Evolutionary conservation across 2,797 vertebrate species (phyloP).

Genomic region (Periparus ater): DNA sequence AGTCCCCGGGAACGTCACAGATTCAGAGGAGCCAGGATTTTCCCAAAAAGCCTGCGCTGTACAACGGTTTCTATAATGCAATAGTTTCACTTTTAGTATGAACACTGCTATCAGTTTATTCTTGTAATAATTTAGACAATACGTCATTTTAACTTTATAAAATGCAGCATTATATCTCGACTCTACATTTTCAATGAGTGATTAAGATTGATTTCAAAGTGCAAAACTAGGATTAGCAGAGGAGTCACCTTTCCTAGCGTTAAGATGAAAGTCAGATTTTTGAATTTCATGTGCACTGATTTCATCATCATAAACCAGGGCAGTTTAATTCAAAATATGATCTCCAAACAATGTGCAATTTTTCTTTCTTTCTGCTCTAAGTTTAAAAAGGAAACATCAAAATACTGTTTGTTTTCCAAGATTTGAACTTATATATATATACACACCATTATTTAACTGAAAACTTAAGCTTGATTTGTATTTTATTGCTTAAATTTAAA

Average conservation of each 20-base stretch:
- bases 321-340: conserved; percentile 59
- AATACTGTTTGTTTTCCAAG: conserved; percentile 59
- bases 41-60: not conserved
- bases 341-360: conserved; percentile 64
- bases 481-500: conserved; percentile 83
- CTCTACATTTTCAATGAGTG: conserved; percentile 50
- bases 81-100: conserved; percentile 36
- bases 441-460: conserved; percentile 58
- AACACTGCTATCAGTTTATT: conserved; percentile 57
- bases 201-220: conserved; percentile 72
- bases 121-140: conserved; percentile 54
- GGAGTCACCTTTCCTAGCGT: conserved; percentile 60
- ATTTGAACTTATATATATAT: conserved; percentile 65
- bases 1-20: not conserved
- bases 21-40: conserved; percentile 28
- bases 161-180: conserved; percentile 75
- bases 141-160: conserved; percentile 68
- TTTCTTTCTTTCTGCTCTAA: conserved; percentile 51
- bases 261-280: conserved; percentile 57
- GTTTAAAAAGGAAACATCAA: conserved; percentile 62
- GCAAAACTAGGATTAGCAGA: conserved; percentile 75
- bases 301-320: conserved; percentile 52
- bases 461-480: conserved; percentile 70
- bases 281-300: conserved; percentile 45
- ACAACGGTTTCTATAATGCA: not conserved